A percentile compares a stretch with the other conserved stretches of the same genome.
These are phyloP conservation scores for Mixornis gularis DNA, from an alignment of 2,113 vertebrate genomes.

Conservation along the genomic window DNA sequence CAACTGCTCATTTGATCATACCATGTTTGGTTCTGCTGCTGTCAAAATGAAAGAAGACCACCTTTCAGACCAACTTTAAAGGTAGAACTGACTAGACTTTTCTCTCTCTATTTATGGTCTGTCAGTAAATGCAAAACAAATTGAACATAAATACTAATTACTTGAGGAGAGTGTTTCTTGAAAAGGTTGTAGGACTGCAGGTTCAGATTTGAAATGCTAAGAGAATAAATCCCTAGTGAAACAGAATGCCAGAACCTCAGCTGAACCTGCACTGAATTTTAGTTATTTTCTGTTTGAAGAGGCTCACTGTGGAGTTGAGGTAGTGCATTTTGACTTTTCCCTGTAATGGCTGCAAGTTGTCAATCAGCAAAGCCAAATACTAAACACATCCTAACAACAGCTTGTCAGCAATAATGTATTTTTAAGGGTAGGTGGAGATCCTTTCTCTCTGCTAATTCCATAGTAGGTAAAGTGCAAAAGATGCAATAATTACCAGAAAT, in stretches of 20 bases:
- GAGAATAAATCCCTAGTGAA: not conserved
- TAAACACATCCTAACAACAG: not conserved
- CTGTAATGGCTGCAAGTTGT: not conserved
- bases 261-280: not conserved
- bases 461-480: not conserved
- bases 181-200: not conserved
- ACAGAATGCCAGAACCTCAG: not conserved
- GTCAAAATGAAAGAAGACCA: not conserved
- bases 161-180: not conserved
- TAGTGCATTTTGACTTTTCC: not conserved
- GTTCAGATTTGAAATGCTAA: not conserved
- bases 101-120: accelerated
- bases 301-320: not conserved
- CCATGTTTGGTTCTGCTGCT: not conserved
- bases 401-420: not conserved
- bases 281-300: not conserved
- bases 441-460: not conserved
- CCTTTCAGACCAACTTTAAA: not conserved
- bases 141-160: not conserved
- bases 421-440: not conserved
- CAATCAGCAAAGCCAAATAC: not conserved
- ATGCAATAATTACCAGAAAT: not conserved
- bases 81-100: not conserved
- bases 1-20: not conserved
- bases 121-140: not conserved